Evolutionary conservation across 1,140 invertebrate species (phyloP).

Genomic region (Neodiprion virginianus): DNA sequence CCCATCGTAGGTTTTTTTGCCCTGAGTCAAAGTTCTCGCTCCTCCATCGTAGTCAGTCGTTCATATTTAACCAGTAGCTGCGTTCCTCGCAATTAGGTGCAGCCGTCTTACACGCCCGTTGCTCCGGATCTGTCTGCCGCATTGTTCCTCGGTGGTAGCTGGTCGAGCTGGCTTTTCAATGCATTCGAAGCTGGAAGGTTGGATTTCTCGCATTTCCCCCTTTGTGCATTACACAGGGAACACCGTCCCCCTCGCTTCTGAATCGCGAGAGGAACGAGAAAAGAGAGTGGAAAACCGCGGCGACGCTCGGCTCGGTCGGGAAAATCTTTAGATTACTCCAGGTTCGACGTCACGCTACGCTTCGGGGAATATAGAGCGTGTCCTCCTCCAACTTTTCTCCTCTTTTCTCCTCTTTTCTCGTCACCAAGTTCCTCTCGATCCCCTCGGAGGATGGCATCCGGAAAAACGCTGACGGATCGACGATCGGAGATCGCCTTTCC

Average conservation of each 20-base stretch:
- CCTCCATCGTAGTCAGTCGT: conserved; percentile 20
- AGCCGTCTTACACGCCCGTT: conserved; percentile 35
- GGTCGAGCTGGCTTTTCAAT: too few species aligned
- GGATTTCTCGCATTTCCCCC: too few species aligned
- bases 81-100: conserved; percentile 46
- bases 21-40: too few species aligned
- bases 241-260: conserved; percentile 31
- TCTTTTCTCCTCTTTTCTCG: neutral
- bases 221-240: neutral
- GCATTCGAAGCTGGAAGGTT: too few species aligned
- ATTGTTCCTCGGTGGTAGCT: conserved; percentile 30
- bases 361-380: neutral
- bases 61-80: conserved; percentile 40
- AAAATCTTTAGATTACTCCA: conserved; percentile 23
- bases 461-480: too few species aligned
- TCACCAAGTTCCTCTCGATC: too few species aligned
- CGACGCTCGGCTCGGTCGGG: neutral
- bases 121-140: conserved; percentile 31
- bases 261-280: conserved; percentile 23
- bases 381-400: neutral
- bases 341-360: conserved; percentile 15
- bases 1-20: too few species aligned
- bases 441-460: too few species aligned
- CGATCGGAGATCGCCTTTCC: too few species aligned
- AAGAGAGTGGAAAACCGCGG: neutral